phyloP scores from a whole-genome alignment of 1,140 invertebrate genomes.

The Drosophila bifasciata region DNA sequence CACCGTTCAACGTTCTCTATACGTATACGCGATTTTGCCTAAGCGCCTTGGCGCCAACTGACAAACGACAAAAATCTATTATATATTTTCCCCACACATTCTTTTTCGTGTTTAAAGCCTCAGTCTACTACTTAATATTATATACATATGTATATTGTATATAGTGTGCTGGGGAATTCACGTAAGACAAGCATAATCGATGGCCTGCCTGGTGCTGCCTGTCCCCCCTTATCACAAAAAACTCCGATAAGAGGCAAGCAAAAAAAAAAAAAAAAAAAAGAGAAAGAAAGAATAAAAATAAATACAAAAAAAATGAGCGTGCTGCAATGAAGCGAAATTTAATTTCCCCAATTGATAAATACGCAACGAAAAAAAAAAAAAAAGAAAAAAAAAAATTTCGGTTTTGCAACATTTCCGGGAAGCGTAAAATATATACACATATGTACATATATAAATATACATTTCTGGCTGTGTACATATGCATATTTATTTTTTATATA shows the following conservation, averaged over 20 bases:
- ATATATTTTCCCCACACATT: slow-evolving; percentile 30
- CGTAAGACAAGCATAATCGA: slow-evolving; percentile 61
- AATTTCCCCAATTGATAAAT: slow-evolving; percentile 52
- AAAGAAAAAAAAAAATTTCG: slow-evolving; percentile 24
- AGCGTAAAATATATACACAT: not conserved
- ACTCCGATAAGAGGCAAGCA: slow-evolving; percentile 32
- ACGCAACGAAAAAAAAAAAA: slow-evolving; percentile 21
- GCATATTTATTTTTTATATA: no score
- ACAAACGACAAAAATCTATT: slow-evolving; percentile 49
- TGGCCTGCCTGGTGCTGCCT: slow-evolving; percentile 19
- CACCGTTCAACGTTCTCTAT: not conserved
- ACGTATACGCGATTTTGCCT: slow-evolving; percentile 37
- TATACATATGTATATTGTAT: slow-evolving; percentile 9
- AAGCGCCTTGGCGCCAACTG: slow-evolving; percentile 60
- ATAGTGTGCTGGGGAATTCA: slow-evolving; percentile 31
- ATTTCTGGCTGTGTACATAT: no score
- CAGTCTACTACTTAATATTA: slow-evolving; percentile 9
- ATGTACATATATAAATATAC: no score
- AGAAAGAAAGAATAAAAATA: slow-evolving; percentile 1
- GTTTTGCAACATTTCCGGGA: slow-evolving; percentile 30
- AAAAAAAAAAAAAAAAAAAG: slow-evolving; percentile 11
- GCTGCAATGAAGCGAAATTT: slow-evolving; percentile 24
- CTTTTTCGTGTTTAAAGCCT: slow-evolving; percentile 32
- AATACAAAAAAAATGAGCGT: slow-evolving; percentile 5
- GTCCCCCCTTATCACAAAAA: slow-evolving; percentile 38